Conservation (phyloP, 2,888 invertebrate species). For the Mesochorus sp. region DNA sequence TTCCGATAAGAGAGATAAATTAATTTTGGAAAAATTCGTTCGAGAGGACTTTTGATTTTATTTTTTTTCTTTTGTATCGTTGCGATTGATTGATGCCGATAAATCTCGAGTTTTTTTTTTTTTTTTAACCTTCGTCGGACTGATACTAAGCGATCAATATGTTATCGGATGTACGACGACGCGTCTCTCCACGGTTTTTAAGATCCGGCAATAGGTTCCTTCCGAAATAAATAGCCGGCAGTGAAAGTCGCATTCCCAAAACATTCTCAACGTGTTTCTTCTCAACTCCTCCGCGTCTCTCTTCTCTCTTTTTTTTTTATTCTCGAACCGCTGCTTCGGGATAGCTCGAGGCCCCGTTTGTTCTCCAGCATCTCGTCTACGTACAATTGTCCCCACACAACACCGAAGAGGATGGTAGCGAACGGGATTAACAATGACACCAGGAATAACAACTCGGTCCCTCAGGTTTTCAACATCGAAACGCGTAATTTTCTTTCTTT, state of each 20-base stretch:
- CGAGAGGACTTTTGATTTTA: too few species aligned
- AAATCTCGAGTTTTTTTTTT: too few species aligned
- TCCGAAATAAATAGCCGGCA: constrained; percentile 11
- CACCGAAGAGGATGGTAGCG: constrained; percentile 47
- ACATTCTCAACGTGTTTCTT: background rate
- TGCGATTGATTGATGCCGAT: too few species aligned
- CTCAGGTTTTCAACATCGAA: constrained; percentile 30
- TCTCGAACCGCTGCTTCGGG: background rate
- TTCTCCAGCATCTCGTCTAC: background rate
- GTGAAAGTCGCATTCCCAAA: constrained; percentile 14
- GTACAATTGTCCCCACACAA: background rate
- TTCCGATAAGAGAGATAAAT: too few species aligned
- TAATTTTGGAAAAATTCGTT: too few species aligned
- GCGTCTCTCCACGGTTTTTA: background rate
- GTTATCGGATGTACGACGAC: constrained; percentile 1
- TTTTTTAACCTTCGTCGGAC: background rate
- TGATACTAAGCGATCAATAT: constrained; percentile 4
- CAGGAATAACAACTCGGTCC: constrained; percentile 38
- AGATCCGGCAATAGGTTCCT: background rate
- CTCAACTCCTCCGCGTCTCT: background rate
- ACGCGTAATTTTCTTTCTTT: background rate
- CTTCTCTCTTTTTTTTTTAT: background rate
- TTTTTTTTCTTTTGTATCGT: too few species aligned
- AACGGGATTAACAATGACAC: constrained; percentile 49
- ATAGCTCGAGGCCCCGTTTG: background rate